Percentiles rank a stretch among this genome's conserved stretches.
Conservation (phyloP, 1,140 invertebrate genomes). For the Diuraphis noxia region DNA sequence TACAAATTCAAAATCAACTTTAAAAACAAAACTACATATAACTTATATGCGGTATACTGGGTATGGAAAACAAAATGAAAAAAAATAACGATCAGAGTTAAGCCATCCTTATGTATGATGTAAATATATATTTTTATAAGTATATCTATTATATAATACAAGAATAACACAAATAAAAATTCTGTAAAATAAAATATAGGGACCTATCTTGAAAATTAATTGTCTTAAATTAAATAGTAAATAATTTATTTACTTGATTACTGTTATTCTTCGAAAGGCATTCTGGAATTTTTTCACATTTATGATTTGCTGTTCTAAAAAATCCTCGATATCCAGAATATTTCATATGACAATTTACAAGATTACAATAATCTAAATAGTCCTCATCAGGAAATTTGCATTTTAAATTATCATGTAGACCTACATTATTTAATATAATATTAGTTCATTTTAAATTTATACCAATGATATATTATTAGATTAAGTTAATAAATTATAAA, state of each 20-base stretch:
- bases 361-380: constrained; percentile 62
- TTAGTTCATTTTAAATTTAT: not conserved
- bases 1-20: not conserved
- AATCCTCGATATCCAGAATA: constrained; percentile 62
- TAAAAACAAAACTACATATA: not conserved
- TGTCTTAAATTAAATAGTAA: not conserved
- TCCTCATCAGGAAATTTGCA: constrained; percentile 62
- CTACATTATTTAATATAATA: not conserved
- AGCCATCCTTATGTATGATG: not conserved
- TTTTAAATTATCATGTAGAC: not conserved
- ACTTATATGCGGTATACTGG: no score
- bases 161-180: not conserved
- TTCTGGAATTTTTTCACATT: constrained; percentile 60
- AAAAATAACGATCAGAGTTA: not conserved
- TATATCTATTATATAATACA: not conserved
- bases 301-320: constrained; percentile 60
- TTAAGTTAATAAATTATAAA: not conserved
- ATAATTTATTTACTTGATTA: not conserved
- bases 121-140: not conserved
- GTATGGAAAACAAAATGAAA: not conserved
- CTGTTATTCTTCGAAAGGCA: constrained; percentile 59
- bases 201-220: not conserved
- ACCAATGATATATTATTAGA: not conserved
- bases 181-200: not conserved
- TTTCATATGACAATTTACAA: constrained; percentile 63